phyloP scores from a whole-genome alignment of 2,888 invertebrate genomes.

The Sipunculus nudus region DNA sequence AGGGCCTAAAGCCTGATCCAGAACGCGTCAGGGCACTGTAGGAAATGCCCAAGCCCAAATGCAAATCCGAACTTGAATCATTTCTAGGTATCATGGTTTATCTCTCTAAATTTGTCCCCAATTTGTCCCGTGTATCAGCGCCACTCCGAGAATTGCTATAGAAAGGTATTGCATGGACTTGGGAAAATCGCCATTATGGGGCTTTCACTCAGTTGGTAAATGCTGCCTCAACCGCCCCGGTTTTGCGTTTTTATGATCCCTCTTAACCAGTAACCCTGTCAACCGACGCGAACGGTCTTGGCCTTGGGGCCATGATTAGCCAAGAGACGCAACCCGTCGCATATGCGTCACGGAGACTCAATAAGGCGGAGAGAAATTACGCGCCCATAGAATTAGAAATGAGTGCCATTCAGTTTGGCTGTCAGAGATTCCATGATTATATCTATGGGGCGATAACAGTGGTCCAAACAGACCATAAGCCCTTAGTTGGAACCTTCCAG shows the following conservation, averaged over 20 bases:
- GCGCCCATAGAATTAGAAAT: no score
- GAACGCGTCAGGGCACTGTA: constrained; percentile 24
- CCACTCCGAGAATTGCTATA: neutral
- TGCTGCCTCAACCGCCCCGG: neutral
- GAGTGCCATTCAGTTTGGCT: no score
- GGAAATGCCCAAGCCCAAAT: constrained; percentile 24
- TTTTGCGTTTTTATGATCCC: neutral
- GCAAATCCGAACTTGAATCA: neutral
- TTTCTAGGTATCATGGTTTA: constrained; percentile 37
- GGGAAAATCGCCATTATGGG: neutral
- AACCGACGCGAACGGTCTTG: neutral
- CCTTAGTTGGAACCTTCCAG: no score
- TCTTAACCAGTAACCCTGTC: neutral
- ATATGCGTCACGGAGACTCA: neutral
- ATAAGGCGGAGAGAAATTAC: neutral
- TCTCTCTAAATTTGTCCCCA: constrained; percentile 35
- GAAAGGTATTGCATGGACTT: neutral
- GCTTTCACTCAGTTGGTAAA: neutral
- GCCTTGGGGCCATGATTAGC: neutral
- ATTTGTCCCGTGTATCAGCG: constrained; percentile 29
- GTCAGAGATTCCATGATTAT: no score
- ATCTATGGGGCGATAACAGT: no score
- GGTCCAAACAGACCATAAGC: no score
- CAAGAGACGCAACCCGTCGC: neutral
- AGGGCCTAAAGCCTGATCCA: constrained; percentile 28